Base-by-base conservation (phyloP, 2,113 vertebrate genomes). In the Penelope pileata region DNA sequence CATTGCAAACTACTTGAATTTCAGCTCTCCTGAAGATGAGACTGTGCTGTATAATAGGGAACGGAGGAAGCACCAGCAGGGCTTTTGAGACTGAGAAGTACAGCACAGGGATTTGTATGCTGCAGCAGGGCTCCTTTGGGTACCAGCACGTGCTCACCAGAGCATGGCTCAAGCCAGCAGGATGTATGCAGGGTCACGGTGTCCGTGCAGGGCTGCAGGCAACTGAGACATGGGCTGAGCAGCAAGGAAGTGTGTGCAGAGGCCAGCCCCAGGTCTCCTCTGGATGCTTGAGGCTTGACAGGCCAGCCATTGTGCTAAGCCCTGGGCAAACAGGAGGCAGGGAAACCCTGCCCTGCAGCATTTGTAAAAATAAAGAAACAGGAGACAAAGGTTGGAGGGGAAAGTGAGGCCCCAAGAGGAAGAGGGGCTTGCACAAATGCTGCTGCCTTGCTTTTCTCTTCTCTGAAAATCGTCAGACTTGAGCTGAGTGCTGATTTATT, bases 361-460 rank as follows among this genome's bases (percentile, higher is more conserved):
- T 93, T 86, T 40, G 68, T 45, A 54, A 91, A 70, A 91, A 94
- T 81, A 96, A 95, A 96, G 94, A 90, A 95, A 83, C 72, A 59
- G 73, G 88, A 95, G 83, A 96, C 96, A 96, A 96, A 95, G 94
- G 90, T 78, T 96, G 92, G 92, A 96, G 90, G 90, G 83, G 92
- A 96, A 96, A 96, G 94, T 83, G 92, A 94, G 94, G 94, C 94
- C 96, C 80, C 1, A 5, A 50, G 88, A 94, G 92, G 92, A 94
- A 95, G 83, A 88, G 34, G 38, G 79, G 59, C 12, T 70, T 80
- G 63, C 32, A 43, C 10, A 83, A 83, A 94, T 40, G 47, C 75
- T 82, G 66, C 67, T 82, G 91, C 54, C 64, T 92, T 67, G 47
- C 17, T 67, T 18, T 62, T 53, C 23, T 32, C 14, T 6, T 3